Evolutionary conservation across 2,888 invertebrate genomes (phyloP), one percentile per base, ranked within the genome.

Genomic region (Mesoligia furuncula): DNA sequence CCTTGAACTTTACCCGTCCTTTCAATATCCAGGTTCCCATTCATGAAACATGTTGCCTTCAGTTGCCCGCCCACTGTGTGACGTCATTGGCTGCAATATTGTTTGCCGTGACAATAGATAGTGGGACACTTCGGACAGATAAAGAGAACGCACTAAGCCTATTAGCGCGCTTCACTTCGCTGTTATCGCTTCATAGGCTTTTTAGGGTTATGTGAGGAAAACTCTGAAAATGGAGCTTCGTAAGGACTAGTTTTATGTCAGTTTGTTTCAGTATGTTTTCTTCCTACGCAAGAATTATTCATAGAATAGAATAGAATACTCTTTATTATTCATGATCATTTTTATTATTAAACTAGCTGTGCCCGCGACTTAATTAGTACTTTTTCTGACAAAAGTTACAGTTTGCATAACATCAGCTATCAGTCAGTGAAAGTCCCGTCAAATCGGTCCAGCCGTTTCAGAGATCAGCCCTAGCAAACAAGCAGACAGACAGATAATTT

Each of bases 101-200:
- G 82, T 88, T 81, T 79, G 81, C 80, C 39, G 39, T 81, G 77
- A 79, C 77, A 79, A 78, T 73, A 80, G 80, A 86, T 83, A 85
- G 70, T 45, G 64, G 70, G 70, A 79, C 70, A 83, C 80, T 80
- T 75, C 59, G 74, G n/a, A 67, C 65, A 51, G 88, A 88, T 88
- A 88, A 88, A 73, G 68, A 66, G 88, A 79, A 87, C 81, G 79
- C 81, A 79, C 76, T 87, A 85, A 88, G 86, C 88, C 83, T 85
- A 83, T 86, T 88, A 88, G 69, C 77, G 68, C 77, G 84, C 85
- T 87, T 82, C 86, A 86, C 80, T 83, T 77, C 66, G 48, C 45
- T 51, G 77, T 77, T 87, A 87, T 86, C 87, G 69, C 31, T 62
- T 81, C 86, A 69, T 76, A 51, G 59, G 71, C 45, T 77, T 79